These are phyloP conservation scores for Ictalurus furcatus DNA, from an alignment of 2,113 vertebrate genomes.

Conservation along the genomic window DNA sequence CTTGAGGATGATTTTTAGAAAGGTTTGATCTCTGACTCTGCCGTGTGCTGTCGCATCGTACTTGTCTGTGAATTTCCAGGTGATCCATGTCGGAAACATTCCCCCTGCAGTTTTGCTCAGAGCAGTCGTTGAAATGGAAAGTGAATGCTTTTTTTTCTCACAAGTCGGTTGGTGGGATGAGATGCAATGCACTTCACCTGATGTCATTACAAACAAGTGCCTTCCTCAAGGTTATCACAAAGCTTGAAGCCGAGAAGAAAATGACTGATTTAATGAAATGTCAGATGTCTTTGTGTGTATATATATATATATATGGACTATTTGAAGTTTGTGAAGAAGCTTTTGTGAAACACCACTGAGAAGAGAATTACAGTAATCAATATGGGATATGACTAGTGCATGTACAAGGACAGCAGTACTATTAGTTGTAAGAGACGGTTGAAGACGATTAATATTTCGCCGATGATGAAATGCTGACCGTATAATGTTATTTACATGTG, in stretches of 20 bases:
- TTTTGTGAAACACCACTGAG: too few species aligned
- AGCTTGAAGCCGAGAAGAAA: constrained; percentile 41
- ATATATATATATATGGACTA: too few species aligned
- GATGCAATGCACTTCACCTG: constrained; percentile 20
- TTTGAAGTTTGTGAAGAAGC: too few species aligned
- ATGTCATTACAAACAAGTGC: constrained; percentile 50
- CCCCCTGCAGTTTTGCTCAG: constrained; percentile 2
- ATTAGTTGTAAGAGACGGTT: too few species aligned
- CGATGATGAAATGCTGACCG: too few species aligned
- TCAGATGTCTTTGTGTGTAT: constrained; percentile 23
- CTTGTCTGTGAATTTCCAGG: not conserved
- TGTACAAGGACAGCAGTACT: too few species aligned
- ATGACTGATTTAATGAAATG: constrained; percentile 39
- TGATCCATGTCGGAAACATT: constrained; percentile 40
- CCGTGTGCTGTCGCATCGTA: not conserved
- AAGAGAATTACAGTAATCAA: too few species aligned
- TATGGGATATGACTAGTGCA: too few species aligned
- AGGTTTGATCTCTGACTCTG: not conserved
- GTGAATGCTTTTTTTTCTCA: constrained; percentile 77
- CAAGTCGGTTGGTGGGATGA: constrained; percentile 69
- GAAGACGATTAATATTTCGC: too few species aligned
- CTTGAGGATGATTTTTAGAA: not conserved
- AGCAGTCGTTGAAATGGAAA: not conserved
- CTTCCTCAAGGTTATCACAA: constrained; percentile 40
- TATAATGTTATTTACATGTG: too few species aligned